phyloP scores from a whole-genome alignment of 2,888 invertebrate genomes.

The Xestobium rufovillosum region DNA sequence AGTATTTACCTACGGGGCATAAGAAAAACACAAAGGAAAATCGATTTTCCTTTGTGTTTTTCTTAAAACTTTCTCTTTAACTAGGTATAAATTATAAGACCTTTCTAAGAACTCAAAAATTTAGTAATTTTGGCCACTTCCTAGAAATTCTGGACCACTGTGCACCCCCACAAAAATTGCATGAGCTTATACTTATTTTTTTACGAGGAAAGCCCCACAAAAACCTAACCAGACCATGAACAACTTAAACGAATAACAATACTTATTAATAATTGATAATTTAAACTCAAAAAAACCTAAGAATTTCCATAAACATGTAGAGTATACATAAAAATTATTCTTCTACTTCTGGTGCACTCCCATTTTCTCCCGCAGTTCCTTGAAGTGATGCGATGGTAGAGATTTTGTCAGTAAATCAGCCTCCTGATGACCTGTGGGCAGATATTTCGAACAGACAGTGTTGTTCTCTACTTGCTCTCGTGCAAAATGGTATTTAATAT shows the following conservation, averaged over 20 bases:
- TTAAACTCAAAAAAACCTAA: background rate
- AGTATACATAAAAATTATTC: background rate
- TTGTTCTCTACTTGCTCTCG: slow-evolving; percentile 5
- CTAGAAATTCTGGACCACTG: too few species aligned
- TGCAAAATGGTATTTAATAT: slow-evolving; percentile 9
- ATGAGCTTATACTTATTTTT: too few species aligned
- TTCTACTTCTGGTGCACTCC: background rate
- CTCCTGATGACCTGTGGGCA: slow-evolving; percentile 6
- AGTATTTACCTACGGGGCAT: too few species aligned
- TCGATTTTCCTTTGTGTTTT: too few species aligned
- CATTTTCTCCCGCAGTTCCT: slow-evolving; percentile 1
- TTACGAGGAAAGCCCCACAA: slow-evolving; percentile 1
- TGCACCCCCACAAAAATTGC: too few species aligned
- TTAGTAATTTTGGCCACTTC: too few species aligned
- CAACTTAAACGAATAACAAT: background rate
- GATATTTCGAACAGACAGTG: slow-evolving; percentile 5
- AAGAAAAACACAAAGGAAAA: too few species aligned
- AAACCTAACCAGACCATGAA: slow-evolving; percentile 3
- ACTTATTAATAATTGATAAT: slow-evolving; percentile 1
- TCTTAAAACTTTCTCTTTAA: too few species aligned
- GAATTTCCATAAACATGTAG: slow-evolving; percentile 1
- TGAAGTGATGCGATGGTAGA: slow-evolving; percentile 1
- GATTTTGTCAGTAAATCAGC: slow-evolving; percentile 3
- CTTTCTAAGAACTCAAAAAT: too few species aligned
- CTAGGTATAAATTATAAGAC: too few species aligned